Percentiles rank a stretch among this genome's conserved stretches.
Conservation (phyloP, 2,113 vertebrate genomes). For the crab-eating macaque (Macaca fascicularis) region DNA sequence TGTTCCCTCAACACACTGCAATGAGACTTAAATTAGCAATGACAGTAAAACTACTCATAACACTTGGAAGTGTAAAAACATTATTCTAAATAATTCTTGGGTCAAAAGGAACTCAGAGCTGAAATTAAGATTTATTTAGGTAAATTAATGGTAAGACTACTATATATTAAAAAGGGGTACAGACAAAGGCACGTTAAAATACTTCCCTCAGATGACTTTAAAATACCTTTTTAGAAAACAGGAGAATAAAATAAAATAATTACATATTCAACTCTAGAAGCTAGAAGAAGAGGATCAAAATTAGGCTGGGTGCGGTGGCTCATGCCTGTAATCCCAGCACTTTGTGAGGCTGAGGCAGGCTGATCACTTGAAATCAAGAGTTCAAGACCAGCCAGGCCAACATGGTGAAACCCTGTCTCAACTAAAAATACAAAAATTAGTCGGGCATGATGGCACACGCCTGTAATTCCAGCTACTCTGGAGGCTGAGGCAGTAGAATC, state of each 20-base stretch:
- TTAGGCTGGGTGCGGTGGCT: too few relatives aligned
- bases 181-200: neutral
- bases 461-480: too few relatives aligned
- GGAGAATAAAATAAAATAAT: neutral
- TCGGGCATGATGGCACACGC: too few relatives aligned
- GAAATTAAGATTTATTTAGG: constrained; percentile 28
- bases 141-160: neutral
- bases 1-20: neutral
- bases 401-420: too few relatives aligned
- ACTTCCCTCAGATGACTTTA: constrained; percentile 2
- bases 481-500: too few relatives aligned
- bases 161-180: neutral
- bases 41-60: neutral
- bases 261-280: neutral
- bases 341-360: too few relatives aligned
- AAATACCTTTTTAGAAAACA: constrained; percentile 14
- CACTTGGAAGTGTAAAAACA: neutral
- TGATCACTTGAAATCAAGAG: too few relatives aligned
- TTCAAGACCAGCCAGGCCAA: too few relatives aligned
- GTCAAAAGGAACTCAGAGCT: neutral
- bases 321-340: too few relatives aligned
- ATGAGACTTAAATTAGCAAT: neutral
- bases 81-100: neutral
- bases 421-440: too few relatives aligned
- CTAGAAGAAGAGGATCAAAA: neutral